A percentile compares a stretch with the other conserved stretches of the same genome.
phyloP scores from a whole-genome alignment of 2,888 invertebrate genomes.

The Cheilosia scutellata region DNA sequence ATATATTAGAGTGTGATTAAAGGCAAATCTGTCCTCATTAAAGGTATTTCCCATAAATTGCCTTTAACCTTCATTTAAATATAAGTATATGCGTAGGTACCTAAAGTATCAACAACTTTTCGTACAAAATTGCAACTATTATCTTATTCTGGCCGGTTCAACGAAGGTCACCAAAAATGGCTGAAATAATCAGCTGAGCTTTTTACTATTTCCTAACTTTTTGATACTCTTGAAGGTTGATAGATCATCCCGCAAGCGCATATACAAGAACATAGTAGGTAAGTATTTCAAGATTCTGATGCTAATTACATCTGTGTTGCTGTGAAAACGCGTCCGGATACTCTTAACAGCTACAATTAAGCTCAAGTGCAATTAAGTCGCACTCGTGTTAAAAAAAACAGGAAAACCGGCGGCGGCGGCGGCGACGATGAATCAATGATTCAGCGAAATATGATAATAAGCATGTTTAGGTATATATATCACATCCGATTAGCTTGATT shows the following conservation, averaged over 20 bases:
- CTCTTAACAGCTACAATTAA: conserved; percentile 21
- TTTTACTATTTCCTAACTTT: too few relatives aligned
- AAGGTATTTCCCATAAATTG: too few relatives aligned
- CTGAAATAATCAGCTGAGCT: too few relatives aligned
- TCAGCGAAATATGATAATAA: conserved; percentile 2
- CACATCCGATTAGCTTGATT: background rate
- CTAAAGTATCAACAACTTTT: too few relatives aligned
- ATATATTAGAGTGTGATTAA: too few relatives aligned
- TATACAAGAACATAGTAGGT: background rate
- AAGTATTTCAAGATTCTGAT: background rate
- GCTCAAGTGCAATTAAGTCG: conserved; percentile 10
- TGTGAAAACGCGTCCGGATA: conserved; percentile 6
- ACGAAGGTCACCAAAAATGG: too few relatives aligned
- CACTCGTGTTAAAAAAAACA: conserved; percentile 5
- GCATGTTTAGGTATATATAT: background rate
- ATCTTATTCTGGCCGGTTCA: too few relatives aligned
- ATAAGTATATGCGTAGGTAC: too few relatives aligned
- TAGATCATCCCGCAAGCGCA: background rate
- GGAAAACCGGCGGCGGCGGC: background rate
- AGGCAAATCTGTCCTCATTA: too few relatives aligned
- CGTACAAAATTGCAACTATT: too few relatives aligned
- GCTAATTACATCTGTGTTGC: background rate
- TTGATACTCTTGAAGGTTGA: too few relatives aligned
- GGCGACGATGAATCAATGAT: background rate
- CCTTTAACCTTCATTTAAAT: too few relatives aligned